Evolutionary conservation across 1,140 invertebrate species (phyloP).

Genomic region (Brachionus angularis): DNA sequence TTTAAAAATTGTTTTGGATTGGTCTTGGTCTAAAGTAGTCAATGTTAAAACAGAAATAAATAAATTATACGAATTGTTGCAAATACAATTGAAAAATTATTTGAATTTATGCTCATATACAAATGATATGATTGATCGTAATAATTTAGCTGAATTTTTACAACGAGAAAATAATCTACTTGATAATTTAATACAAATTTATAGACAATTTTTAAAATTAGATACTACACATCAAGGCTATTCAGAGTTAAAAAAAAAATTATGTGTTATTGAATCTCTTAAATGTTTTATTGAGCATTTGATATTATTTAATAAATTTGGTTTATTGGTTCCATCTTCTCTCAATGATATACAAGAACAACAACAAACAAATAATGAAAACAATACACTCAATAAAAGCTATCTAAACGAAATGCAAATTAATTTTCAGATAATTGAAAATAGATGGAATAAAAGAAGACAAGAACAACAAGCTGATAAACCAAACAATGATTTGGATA

Average conservation of each 20-base stretch:
- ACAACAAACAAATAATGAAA: no score
- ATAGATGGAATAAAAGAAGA: background rate
- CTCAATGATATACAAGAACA: no score
- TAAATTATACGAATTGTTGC: background rate
- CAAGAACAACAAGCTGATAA: background rate
- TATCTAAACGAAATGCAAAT: background rate
- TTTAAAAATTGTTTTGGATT: constrained; percentile 3
- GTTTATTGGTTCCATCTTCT: background rate
- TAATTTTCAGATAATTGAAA: constrained; percentile 8
- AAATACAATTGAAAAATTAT: background rate
- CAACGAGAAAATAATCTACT: constrained; percentile 16
- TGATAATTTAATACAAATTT: constrained; percentile 30
- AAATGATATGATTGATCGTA: background rate
- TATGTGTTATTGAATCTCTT: background rate
- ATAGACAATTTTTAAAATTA: constrained; percentile 12
- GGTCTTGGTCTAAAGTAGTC: constrained; percentile 13
- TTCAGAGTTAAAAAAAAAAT: background rate
- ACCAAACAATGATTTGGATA: no score
- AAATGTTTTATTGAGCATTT: constrained; percentile 21
- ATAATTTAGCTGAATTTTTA: constrained; percentile 6
- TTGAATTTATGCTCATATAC: background rate
- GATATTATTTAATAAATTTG: constrained; percentile 22
- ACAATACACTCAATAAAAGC: background rate
- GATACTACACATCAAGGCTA: background rate
- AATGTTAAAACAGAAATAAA: constrained; percentile 12